A percentile compares a stretch with the other conserved stretches of the same genome.
Evolutionary conservation across 2,888 invertebrate species (phyloP).

Genomic region (Conchocele bisecta): DNA sequence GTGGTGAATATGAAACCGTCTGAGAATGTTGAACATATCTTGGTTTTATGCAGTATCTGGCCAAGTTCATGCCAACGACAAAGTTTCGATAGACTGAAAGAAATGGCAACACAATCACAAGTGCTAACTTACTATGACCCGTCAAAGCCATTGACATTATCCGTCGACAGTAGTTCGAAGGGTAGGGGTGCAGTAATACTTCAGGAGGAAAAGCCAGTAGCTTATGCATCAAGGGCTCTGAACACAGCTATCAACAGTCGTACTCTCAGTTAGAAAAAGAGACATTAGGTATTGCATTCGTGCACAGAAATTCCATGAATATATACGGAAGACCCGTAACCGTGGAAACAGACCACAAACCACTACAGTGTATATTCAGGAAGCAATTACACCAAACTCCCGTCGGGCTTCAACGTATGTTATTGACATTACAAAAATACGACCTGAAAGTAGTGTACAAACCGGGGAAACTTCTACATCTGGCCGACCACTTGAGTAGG

Average conservation of each 20-base stretch:
- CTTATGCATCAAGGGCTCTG: conserved; percentile 38
- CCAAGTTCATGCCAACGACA: too few relatives aligned
- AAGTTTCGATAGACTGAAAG: conserved; percentile 13
- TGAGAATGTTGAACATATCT: too few relatives aligned
- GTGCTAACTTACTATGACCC: too few relatives aligned
- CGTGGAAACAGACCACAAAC: conserved; percentile 42
- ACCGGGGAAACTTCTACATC: conserved; percentile 29
- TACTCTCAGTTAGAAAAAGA: conserved; percentile 52
- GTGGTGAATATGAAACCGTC: conserved; percentile 1
- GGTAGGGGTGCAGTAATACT: too few relatives aligned
- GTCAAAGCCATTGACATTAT: too few relatives aligned
- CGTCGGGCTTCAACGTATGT: conserved; percentile 15
- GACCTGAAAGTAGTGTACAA: conserved; percentile 42
- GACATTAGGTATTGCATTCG: conserved; percentile 34
- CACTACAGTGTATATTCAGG: conserved; percentile 32
- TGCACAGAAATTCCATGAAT: conserved; percentile 40
- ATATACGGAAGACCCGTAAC: conserved; percentile 22
- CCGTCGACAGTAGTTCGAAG: too few relatives aligned
- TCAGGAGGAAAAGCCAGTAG: too few relatives aligned
- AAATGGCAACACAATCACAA: too few relatives aligned
- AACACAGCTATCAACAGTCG: conserved; percentile 30
- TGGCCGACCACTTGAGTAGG: conserved; percentile 35
- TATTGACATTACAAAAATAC: conserved; percentile 31
- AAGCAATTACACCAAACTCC: conserved; percentile 29
- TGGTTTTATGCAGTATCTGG: too few relatives aligned